A percentile compares a stretch with the other conserved stretches of the same genome.
phyloP scores from a whole-genome alignment of 1,140 invertebrate genomes.

The Pseudomyrmex concolor region DNA sequence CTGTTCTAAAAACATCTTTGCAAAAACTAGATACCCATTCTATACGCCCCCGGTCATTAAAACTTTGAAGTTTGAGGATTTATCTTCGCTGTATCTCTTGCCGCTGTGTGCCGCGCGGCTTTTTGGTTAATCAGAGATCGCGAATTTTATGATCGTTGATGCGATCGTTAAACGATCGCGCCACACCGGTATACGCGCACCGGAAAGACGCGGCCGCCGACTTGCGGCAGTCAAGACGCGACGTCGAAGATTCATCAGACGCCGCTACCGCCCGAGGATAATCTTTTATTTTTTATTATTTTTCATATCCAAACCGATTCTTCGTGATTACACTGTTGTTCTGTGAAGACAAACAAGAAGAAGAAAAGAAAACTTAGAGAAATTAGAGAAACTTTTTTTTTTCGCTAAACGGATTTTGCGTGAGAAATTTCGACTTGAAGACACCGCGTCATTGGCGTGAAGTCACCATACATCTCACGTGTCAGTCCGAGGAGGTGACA shows the following conservation, averaged over 20 bases:
- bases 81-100: constrained; percentile 37
- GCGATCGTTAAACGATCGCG: constrained; percentile 62
- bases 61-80: constrained; percentile 55
- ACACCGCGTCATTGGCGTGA: background rate
- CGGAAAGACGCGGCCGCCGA: constrained; percentile 24
- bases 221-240: constrained; percentile 21
- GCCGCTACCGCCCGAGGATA: background rate
- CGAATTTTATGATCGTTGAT: constrained; percentile 69
- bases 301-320: background rate
- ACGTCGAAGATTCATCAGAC: constrained; percentile 51
- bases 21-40: constrained; percentile 68
- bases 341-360: too few relatives aligned
- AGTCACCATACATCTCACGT: background rate
- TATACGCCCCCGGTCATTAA: constrained; percentile 73
- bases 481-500: constrained; percentile 49
- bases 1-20: constrained; percentile 2
- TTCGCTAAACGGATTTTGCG: background rate
- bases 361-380: background rate
- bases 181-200: constrained; percentile 22
- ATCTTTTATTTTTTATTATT: constrained; percentile 12
- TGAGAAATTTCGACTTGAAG: background rate
- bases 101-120: background rate
- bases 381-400: background rate
- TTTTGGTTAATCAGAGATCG: constrained; percentile 73
- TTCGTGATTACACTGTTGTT: constrained; percentile 5